Percentiles rank a stretch among this genome's conserved stretches.
Conservation (phyloP, 2,797 vertebrate genomes). For the Valencia hispanica region DNA sequence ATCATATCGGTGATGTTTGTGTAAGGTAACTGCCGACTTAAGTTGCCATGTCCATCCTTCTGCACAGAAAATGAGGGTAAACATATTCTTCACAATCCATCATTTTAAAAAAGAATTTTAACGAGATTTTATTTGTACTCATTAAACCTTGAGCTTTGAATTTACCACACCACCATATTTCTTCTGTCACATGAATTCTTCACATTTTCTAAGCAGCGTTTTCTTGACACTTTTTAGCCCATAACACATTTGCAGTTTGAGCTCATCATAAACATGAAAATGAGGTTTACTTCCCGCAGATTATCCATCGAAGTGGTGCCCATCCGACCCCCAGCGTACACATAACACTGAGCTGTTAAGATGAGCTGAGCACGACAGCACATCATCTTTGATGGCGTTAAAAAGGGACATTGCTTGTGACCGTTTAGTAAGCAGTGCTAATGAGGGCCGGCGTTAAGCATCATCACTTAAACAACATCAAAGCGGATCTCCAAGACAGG, state of each 20-base stretch:
- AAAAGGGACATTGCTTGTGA: constrained; percentile 45
- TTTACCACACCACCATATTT: constrained; percentile 49
- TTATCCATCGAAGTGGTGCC: constrained; percentile 76
- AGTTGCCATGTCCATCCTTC: neutral
- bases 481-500: constrained; percentile 66
- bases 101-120: constrained; percentile 57
- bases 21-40: neutral
- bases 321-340: constrained; percentile 69
- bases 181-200: constrained; percentile 77
- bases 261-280: constrained; percentile 75
- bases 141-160: constrained; percentile 56
- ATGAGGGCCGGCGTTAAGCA: constrained; percentile 72
- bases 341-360: constrained; percentile 48
- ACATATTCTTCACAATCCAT: constrained; percentile 43
- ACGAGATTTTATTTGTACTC: too few relatives aligned
- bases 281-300: constrained; percentile 72
- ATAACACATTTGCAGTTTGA: constrained; percentile 51
- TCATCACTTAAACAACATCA: constrained; percentile 73
- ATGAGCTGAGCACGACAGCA: constrained; percentile 54
- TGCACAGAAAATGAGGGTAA: neutral
- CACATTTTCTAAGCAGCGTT: constrained; percentile 84
- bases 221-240: constrained; percentile 59
- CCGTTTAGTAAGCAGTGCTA: constrained; percentile 66
- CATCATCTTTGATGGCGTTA: constrained; percentile 63
- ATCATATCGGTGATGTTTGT: neutral